These are phyloP conservation scores for Oreochromis niloticus DNA, from an alignment of 2,113 vertebrate genomes.

Conservation along the genomic window DNA sequence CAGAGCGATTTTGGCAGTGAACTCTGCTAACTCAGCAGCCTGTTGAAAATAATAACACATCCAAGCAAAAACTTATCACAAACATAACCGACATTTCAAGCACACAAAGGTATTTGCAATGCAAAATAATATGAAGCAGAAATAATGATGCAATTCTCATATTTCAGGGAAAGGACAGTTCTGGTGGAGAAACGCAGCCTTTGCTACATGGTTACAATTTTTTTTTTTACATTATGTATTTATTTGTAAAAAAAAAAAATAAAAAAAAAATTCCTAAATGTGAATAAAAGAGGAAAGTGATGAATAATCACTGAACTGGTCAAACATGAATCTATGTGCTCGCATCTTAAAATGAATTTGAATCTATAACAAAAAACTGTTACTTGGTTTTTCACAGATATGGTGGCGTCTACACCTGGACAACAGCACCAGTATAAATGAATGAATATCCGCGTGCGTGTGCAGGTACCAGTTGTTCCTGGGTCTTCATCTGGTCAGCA, in stretches of 20 bases:
- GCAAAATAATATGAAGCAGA: neutral
- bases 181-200: neutral
- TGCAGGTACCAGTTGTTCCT: conserved; percentile 85
- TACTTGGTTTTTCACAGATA: neutral
- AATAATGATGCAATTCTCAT: neutral
- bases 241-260: neutral
- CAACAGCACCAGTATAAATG: neutral
- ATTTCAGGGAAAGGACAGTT: neutral
- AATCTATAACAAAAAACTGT: neutral
- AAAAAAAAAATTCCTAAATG: neutral
- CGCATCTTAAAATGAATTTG: neutral
- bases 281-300: neutral
- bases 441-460: neutral
- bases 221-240: neutral
- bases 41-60: conserved; percentile 29
- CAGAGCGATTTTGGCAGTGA: conserved; percentile 94
- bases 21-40: conserved; percentile 95
- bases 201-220: neutral
- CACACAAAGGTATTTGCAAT: neutral
- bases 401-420: neutral
- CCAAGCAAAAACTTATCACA: neutral
- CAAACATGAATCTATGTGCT: neutral
- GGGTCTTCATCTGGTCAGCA: conserved; percentile 95
- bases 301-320: neutral
- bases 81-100: neutral